A percentile compares a stretch with the other conserved stretches of the same genome.
Evolutionary conservation across 2,888 invertebrate genomes (phyloP).

Genomic region (Drosophila setosimentum): DNA sequence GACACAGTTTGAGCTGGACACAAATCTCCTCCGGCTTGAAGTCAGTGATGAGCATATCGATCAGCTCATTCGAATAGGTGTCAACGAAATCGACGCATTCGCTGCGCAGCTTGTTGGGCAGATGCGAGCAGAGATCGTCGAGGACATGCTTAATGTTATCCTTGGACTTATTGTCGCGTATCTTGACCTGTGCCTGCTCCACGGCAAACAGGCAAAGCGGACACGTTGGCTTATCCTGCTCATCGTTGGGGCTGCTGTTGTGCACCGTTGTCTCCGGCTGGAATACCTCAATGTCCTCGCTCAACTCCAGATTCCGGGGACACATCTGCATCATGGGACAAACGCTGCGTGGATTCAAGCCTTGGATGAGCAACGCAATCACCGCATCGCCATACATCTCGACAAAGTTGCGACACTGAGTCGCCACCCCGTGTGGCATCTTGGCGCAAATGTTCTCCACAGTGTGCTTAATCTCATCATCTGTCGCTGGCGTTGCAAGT

Average conservation of each 20-base stretch:
- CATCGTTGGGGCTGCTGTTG: conserved; percentile 34
- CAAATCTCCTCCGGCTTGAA: conserved; percentile 92
- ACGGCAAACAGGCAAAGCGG: conserved; percentile 94
- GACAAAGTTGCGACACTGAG: conserved; percentile 91
- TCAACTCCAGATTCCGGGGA: conserved; percentile 85
- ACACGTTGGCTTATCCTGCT: conserved; percentile 89
- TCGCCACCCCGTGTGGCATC: conserved; percentile 88
- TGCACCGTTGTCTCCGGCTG: conserved; percentile 76
- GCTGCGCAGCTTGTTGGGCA: conserved; percentile 88
- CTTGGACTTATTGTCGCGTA: conserved; percentile 92
- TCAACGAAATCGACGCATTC: conserved; percentile 92
- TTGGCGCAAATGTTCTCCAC: conserved; percentile 90
- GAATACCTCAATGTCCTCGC: conserved; percentile 87
- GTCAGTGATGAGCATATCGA: conserved; percentile 92
- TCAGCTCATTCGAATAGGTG: conserved; percentile 90
- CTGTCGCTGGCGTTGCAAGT: conserved; percentile 89
- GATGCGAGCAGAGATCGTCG: conserved; percentile 89
- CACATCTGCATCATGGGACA: conserved; percentile 91
- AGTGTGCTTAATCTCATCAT: conserved; percentile 89
- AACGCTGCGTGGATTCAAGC: conserved; percentile 80
- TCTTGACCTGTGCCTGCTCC: conserved; percentile 90
- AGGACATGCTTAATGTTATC: conserved; percentile 89
- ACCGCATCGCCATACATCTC: conserved; percentile 92
- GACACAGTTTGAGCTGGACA: conserved; percentile 90
- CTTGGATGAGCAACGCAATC: conserved; percentile 91